A percentile compares a stretch with the other conserved stretches of the same genome.
These are phyloP conservation scores for Tetragonula carbonaria DNA, from an alignment of 2,888 invertebrate genomes.

Conservation along the genomic window DNA sequence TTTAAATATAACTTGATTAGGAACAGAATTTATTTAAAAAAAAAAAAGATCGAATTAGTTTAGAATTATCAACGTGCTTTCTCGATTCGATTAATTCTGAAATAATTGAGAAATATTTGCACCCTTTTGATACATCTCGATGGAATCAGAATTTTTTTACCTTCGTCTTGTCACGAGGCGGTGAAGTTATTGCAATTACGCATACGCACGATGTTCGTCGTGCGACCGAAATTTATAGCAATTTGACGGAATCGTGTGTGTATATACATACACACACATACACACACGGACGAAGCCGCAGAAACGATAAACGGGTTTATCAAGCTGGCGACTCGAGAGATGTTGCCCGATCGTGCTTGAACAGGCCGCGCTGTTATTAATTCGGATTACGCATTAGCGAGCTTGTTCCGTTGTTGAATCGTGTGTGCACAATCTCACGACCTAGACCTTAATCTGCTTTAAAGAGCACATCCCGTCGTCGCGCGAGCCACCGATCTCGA, in stretches of 20 bases:
- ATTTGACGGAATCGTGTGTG: background rate
- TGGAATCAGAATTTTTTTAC: too few species aligned
- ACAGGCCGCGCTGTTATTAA: slow-evolving; percentile 60
- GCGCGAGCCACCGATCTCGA: background rate
- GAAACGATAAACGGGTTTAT: slow-evolving; percentile 37
- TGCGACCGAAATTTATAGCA: slow-evolving; percentile 21
- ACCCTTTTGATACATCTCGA: too few species aligned
- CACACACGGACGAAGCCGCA: background rate
- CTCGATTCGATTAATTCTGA: too few species aligned
- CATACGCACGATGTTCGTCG: background rate
- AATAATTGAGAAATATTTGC: too few species aligned
- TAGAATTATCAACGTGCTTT: too few species aligned
- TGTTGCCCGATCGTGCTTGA: slow-evolving; percentile 53
- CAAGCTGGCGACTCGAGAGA: slow-evolving; percentile 33
- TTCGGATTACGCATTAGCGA: slow-evolving; percentile 64
- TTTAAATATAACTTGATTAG: too few species aligned
- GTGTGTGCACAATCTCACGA: slow-evolving; percentile 45
- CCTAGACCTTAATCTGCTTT: slow-evolving; percentile 63
- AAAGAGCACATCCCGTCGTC: slow-evolving; percentile 39
- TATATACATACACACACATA: too few species aligned
- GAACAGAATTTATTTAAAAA: too few species aligned
- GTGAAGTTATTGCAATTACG: slow-evolving; percentile 6
- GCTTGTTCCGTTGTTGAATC: slow-evolving; percentile 32
- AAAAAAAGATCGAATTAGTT: too few species aligned
- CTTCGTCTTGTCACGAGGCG: background rate